These are phyloP conservation scores for Sebastes minor DNA, from an alignment of 2,797 vertebrate species.

Conservation along the genomic window DNA sequence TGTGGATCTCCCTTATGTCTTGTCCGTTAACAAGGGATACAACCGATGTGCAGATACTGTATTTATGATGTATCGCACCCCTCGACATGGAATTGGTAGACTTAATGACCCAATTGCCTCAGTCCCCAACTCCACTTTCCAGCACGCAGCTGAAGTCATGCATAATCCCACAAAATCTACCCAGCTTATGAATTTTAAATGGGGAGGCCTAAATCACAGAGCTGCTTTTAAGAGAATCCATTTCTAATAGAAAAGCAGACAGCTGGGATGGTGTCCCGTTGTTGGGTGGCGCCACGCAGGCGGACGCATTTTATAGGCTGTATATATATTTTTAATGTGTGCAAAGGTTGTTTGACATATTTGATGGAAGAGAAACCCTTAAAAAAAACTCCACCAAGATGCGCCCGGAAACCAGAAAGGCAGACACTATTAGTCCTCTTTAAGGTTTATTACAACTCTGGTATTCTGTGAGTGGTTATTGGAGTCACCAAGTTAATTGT, in stretches of 20 bases:
- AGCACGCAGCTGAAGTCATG: slow-evolving; percentile 52
- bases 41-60: background rate
- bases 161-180: slow-evolving; percentile 76
- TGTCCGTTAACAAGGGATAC: background rate
- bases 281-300: slow-evolving; percentile 2
- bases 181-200: slow-evolving; percentile 78
- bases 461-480: background rate
- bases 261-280: slow-evolving; percentile 39
- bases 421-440: background rate
- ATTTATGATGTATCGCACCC: slow-evolving; percentile 16
- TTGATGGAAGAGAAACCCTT: background rate
- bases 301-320: slow-evolving; percentile 27
- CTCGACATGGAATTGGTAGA: slow-evolving; percentile 53
- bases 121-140: slow-evolving; percentile 39
- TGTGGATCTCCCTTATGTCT: background rate
- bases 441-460: background rate
- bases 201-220: slow-evolving; percentile 62
- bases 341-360: slow-evolving; percentile 4
- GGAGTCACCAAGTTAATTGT: background rate
- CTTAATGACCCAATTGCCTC: slow-evolving; percentile 67
- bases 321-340: slow-evolving; percentile 57
- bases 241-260: slow-evolving; percentile 67
- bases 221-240: slow-evolving; percentile 69
- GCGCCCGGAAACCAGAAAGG: background rate
- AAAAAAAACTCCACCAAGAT: background rate